Base-by-base conservation (phyloP, 1,140 invertebrate species). In the Zaprionus taronus region DNA sequence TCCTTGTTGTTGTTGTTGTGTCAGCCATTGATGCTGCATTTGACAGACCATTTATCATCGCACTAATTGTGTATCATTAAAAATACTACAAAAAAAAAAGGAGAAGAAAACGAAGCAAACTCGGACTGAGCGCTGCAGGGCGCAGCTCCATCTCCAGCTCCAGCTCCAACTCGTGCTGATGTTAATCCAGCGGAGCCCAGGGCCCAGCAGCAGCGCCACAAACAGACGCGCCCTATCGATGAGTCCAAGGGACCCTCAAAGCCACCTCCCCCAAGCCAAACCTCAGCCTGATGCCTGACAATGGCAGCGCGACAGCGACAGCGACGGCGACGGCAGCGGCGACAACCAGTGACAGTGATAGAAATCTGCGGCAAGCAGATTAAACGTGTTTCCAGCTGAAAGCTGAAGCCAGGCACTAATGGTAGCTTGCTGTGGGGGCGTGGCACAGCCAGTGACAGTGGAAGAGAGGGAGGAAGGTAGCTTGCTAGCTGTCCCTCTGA, bases 1-100 rank as follows among this genome's bases (percentile, higher is more conserved):
- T 78, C 38, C 44, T 63, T 61, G 26, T 49, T 72, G 74, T 36
- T 75, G 65, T 36, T 75, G 65, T 63, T 79, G 67, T 72, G 61
- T 74, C 60, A 69, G 74, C 69, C 72, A 76, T 78, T 83, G 82
- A 86, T 87, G 80, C 90, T 91, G 90, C 85, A 87, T 81, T 90
- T 91, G 90, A 92, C 90, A 91, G 83, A 91, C 81, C 90, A 91
- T 91, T 91, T 91, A 91, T 91, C 90, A 91, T 91, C 85, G 80
- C 79, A 91, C 90, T 91, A 91, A 91, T 91, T 91, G 90, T 91
- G 90, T 91, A 91, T 91, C 87, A 91, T 91, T 91, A 91, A 91
- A 89, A 87, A 90, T 47, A 47, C 41, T 47, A 47, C 41, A 47
- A 47, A 47, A 47, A 47, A 47, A 80, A 60, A 72, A 49, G 62